A percentile compares a stretch with the other conserved stretches of the same genome.
phyloP scores from a whole-genome alignment of 2,888 invertebrate genomes.

The Miltochrista miniata region DNA sequence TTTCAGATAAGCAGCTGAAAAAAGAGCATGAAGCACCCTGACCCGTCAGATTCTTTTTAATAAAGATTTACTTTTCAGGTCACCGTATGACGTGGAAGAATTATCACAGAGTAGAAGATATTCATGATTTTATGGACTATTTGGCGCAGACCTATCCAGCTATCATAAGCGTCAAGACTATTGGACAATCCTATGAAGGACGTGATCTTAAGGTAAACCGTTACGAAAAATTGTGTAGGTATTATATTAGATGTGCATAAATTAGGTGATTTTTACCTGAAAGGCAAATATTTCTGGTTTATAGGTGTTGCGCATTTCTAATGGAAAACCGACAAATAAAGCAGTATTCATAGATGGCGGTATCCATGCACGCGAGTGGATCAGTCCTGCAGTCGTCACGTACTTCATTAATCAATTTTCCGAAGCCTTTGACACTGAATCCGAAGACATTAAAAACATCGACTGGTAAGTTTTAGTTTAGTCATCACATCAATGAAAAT shows the following conservation, averaged over 20 bases:
- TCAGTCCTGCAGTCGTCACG: conserved; percentile 92
- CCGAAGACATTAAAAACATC: conserved; percentile 77
- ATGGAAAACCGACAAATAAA: conserved; percentile 86
- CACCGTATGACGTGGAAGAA: conserved; percentile 90
- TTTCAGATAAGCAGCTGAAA: too few relatives aligned
- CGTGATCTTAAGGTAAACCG: conserved; percentile 86
- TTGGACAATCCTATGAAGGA: conserved; percentile 90
- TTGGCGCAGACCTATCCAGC: conserved; percentile 90
- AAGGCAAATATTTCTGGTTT: not conserved
- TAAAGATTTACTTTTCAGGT: conserved; percentile 48
- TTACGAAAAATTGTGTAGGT: too few relatives aligned
- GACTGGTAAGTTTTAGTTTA: conserved; percentile 71
- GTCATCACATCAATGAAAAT: too few relatives aligned
- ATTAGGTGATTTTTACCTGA: too few relatives aligned
- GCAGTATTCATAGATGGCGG: conserved; percentile 92
- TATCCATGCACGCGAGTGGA: conserved; percentile 97
- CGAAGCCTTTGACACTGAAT: conserved; percentile 88
- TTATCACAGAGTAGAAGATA: conserved; percentile 90
- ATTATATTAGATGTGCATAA: too few relatives aligned
- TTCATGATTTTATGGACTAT: conserved; percentile 90
- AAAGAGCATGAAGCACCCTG: too few relatives aligned
- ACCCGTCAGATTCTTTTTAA: not conserved
- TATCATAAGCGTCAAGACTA: conserved; percentile 87
- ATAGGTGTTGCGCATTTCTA: conserved; percentile 85
- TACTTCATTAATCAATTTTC: conserved; percentile 90